Conservation (phyloP, 1,140 invertebrate species). For the Hylaeus volcanicus region DNA sequence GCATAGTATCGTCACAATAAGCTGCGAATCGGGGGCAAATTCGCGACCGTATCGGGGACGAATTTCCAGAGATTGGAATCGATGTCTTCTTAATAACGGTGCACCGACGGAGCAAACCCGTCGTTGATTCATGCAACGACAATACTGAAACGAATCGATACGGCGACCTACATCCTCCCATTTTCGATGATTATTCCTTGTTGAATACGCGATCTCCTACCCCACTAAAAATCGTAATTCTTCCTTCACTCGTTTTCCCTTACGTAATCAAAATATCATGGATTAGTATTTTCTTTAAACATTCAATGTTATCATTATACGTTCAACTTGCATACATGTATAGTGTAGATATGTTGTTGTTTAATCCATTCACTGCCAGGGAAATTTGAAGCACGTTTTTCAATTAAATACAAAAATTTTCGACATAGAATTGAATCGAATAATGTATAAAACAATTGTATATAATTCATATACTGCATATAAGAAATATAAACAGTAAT, state of each 20-base stretch:
- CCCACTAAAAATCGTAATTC: background rate
- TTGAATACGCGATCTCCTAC: background rate
- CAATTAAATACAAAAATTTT: too few relatives aligned
- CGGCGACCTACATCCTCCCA: slow-evolving; percentile 19
- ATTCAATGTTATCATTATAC: too few relatives aligned
- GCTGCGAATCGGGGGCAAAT: background rate
- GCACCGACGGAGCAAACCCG: background rate
- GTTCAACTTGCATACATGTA: too few relatives aligned
- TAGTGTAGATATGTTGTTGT: too few relatives aligned
- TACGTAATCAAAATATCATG: too few relatives aligned
- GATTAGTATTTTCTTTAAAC: too few relatives aligned
- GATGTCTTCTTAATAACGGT: slow-evolving; percentile 45
- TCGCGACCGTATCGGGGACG: slow-evolving; percentile 11
- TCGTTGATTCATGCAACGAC: slow-evolving; percentile 22
- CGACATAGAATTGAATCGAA: too few relatives aligned
- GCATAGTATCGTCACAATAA: background rate
- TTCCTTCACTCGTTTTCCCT: background rate
- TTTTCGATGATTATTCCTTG: slow-evolving; percentile 36
- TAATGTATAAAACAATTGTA: too few relatives aligned
- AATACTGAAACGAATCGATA: slow-evolving; percentile 35
- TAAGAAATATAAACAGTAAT: too few relatives aligned
- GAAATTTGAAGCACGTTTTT: too few relatives aligned
- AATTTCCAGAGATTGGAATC: slow-evolving; percentile 37
- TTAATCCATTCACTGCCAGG: too few relatives aligned
- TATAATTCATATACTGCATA: too few relatives aligned